Evolutionary conservation across 2,113 vertebrate genomes (phyloP).

Genomic region (Alexandromys fortis): DNA sequence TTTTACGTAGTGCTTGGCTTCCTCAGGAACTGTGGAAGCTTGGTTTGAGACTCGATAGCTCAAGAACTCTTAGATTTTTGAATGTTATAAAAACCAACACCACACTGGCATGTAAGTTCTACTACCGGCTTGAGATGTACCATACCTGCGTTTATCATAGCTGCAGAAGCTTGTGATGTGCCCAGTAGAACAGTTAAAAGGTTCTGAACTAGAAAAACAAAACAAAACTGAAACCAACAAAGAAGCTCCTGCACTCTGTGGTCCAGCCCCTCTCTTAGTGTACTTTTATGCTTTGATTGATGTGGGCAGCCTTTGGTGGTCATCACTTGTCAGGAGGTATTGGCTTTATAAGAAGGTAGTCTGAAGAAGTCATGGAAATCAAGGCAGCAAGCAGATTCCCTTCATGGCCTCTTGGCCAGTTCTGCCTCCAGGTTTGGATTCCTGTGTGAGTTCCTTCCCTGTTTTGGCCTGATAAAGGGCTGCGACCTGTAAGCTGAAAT

Average conservation of each 20-base stretch:
- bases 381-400: not conserved
- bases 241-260: not conserved
- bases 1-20: not conserved
- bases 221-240: not conserved
- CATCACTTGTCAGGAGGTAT: not conserved
- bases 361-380: not conserved
- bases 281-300: not conserved
- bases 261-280: not conserved
- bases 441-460: not conserved
- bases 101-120: not conserved
- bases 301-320: not conserved
- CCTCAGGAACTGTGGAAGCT: no score
- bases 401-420: not conserved
- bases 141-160: not conserved
- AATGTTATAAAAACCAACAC: not conserved
- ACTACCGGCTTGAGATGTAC: not conserved
- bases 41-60: not conserved
- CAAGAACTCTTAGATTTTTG: not conserved
- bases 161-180: not conserved
- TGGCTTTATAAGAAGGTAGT: not conserved
- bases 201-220: not conserved
- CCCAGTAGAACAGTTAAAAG: no score
- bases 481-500: not conserved
- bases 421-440: not conserved
- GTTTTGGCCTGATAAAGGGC: not conserved